phyloP scores from a whole-genome alignment of 2,888 invertebrate species.

The Oscheius sp. region DNA sequence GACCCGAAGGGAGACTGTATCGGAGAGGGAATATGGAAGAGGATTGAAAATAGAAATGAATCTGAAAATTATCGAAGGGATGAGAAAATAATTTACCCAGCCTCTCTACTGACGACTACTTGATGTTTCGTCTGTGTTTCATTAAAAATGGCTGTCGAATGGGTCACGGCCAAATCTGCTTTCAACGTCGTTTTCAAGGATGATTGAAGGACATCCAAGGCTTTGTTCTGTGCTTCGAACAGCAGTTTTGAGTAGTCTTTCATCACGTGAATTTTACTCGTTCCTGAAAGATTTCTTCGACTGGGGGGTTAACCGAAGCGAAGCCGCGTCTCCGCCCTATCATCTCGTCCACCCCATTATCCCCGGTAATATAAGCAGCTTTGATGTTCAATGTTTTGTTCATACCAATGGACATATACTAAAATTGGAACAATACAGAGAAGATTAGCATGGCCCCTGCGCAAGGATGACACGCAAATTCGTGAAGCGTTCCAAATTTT shows the following conservation, averaged over 20 bases:
- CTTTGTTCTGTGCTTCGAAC: slow-evolving; percentile 32
- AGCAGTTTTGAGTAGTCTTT: slow-evolving; percentile 79
- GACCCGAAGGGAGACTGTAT: slow-evolving; percentile 36
- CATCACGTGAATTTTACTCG: slow-evolving; percentile 87
- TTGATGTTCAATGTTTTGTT: too few relatives aligned
- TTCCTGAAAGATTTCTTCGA: slow-evolving; percentile 78
- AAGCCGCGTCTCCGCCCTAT: too few relatives aligned
- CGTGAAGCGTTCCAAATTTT: not conserved
- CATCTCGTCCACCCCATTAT: too few relatives aligned
- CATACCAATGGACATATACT: not conserved
- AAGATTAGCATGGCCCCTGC: not conserved
- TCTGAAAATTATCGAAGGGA: not conserved
- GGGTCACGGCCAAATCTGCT: not conserved
- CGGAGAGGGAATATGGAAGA: slow-evolving; percentile 33
- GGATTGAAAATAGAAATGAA: slow-evolving; percentile 39
- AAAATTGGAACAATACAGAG: not conserved
- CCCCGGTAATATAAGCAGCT: too few relatives aligned
- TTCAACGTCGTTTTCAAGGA: not conserved
- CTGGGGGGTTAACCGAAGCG: too few relatives aligned
- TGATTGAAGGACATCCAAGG: slow-evolving; percentile 31
- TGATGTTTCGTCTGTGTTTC: slow-evolving; percentile 24
- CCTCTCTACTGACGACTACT: not conserved
- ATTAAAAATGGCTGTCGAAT: slow-evolving; percentile 9
- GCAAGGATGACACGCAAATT: not conserved
- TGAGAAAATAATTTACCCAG: not conserved